Conservation (phyloP, 2,888 invertebrate genomes). For the Syrphus vitripennis region DNA sequence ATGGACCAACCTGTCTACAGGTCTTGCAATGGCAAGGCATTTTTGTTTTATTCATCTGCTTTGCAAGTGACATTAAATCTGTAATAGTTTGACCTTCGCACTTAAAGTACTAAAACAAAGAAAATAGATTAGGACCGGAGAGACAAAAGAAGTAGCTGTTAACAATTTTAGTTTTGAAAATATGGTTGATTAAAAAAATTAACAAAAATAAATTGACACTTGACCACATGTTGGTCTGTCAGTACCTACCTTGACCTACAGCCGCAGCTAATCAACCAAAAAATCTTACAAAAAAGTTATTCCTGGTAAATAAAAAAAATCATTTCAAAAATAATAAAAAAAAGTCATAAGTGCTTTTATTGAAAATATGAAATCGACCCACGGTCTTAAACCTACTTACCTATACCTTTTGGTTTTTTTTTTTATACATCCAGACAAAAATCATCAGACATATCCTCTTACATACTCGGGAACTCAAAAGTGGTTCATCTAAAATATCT, state of each 20-base stretch:
- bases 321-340: too few species aligned
- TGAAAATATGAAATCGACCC: too few species aligned
- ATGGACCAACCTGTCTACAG: constrained; percentile 27
- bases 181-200: neutral
- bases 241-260: too few species aligned
- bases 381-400: too few species aligned
- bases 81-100: neutral
- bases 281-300: too few species aligned
- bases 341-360: too few species aligned
- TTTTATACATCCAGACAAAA: neutral
- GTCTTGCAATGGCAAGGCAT: neutral
- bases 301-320: too few species aligned
- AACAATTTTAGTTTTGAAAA: neutral
- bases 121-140: neutral
- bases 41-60: neutral
- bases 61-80: neutral
- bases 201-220: too few species aligned
- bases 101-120: neutral
- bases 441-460: neutral
- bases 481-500: neutral
- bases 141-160: neutral
- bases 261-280: too few species aligned
- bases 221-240: too few species aligned
- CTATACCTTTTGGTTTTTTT: neutral
- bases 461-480: neutral